Evolutionary conservation across 2,113 vertebrate genomes (phyloP).

Genomic region (Nesogale talazaci): DNA sequence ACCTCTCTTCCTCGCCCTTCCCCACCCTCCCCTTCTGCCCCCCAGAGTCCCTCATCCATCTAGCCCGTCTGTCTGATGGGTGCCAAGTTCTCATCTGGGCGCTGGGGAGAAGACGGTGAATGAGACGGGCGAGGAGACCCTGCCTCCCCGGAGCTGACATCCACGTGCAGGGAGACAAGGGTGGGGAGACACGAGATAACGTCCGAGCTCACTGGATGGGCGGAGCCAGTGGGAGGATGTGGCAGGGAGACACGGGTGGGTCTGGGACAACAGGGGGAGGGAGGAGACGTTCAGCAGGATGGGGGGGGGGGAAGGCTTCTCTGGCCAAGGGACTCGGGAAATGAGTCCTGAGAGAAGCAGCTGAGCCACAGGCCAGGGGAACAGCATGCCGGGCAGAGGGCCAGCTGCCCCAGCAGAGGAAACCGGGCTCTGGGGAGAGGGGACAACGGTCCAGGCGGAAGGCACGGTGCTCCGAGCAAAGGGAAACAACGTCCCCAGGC

Average conservation of each 20-base stretch:
- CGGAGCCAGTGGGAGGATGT: background rate
- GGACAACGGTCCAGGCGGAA: background rate
- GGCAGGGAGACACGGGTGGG: background rate
- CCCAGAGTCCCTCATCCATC: conserved; percentile 14
- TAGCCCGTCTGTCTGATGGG: background rate
- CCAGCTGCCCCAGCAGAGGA: no score
- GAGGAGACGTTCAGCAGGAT: background rate
- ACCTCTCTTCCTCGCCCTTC: background rate
- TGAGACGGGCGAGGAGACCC: background rate
- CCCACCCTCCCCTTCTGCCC: background rate
- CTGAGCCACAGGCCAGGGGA: background rate
- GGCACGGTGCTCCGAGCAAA: background rate
- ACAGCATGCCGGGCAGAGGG: background rate
- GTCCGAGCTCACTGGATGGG: background rate
- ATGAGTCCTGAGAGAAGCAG: background rate
- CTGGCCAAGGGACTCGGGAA: background rate
- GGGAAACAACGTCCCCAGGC: background rate
- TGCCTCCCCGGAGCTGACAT: background rate
- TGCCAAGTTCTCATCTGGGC: background rate
- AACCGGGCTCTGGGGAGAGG: background rate
- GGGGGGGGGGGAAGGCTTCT: background rate
- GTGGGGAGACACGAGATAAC: background rate
- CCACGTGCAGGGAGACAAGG: background rate
- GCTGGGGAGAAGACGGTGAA: background rate
- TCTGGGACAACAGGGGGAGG: no score